Evolutionary conservation across 2,888 invertebrate genomes (phyloP).

Genomic region (Ischnura elegans): DNA sequence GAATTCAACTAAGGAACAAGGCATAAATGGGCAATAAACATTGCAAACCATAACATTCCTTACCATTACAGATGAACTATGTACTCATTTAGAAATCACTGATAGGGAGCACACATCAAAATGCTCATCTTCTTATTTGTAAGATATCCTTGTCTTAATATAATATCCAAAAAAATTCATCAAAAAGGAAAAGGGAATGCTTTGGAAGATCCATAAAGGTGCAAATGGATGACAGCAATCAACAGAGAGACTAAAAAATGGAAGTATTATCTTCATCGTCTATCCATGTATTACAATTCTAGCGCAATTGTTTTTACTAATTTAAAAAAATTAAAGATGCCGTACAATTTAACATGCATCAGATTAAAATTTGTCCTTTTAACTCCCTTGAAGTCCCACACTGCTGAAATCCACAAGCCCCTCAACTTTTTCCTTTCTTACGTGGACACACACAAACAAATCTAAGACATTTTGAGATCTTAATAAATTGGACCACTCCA

Average conservation of each 20-base stretch:
- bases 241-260: slow-evolving; percentile 65
- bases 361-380: slow-evolving; percentile 47
- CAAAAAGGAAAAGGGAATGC: slow-evolving; percentile 64
- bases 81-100: slow-evolving; percentile 40
- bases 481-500: slow-evolving; percentile 63
- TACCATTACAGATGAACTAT: slow-evolving; percentile 40
- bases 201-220: slow-evolving; percentile 63
- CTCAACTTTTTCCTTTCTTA: slow-evolving; percentile 49
- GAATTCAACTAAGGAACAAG: slow-evolving; percentile 62
- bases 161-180: slow-evolving; percentile 61
- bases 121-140: slow-evolving; percentile 26
- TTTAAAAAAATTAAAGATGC: slow-evolving; percentile 54
- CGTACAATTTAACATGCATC: slow-evolving; percentile 51
- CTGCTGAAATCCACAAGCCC: slow-evolving; percentile 63
- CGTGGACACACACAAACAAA: slow-evolving; percentile 60
- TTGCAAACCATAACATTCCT: slow-evolving; percentile 64
- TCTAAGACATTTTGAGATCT: slow-evolving; percentile 64
- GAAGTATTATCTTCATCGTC: slow-evolving; percentile 64
- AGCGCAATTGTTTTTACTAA: slow-evolving; percentile 60
- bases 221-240: slow-evolving; percentile 67
- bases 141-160: slow-evolving; percentile 39
- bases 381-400: slow-evolving; percentile 29
- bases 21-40: slow-evolving; percentile 49
- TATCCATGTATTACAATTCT: slow-evolving; percentile 59
- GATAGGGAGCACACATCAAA: slow-evolving; percentile 43